These are phyloP conservation scores for Branchellion lobata DNA, from an alignment of 2,888 invertebrate genomes.

Conservation along the genomic window DNA sequence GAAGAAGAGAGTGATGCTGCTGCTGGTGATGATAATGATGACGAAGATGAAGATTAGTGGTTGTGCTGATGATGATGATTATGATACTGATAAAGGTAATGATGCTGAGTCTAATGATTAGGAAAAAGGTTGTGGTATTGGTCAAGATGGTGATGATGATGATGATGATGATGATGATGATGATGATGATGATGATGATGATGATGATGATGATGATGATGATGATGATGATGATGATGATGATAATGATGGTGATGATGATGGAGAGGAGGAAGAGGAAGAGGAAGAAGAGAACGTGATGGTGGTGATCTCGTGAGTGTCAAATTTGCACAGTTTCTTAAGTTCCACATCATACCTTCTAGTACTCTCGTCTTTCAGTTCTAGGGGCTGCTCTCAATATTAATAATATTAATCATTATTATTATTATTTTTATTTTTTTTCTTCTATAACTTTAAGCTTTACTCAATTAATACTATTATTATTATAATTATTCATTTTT, in stretches of 20 bases:
- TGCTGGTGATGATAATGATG: background rate
- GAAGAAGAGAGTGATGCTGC: background rate
- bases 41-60: too few species aligned
- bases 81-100: background rate
- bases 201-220: constrained; percentile 21
- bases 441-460: too few species aligned
- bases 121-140: too few species aligned
- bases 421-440: too few species aligned
- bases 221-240: constrained; percentile 11
- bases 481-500: too few species aligned
- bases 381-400: too few species aligned
- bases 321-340: too few species aligned
- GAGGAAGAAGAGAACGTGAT: background rate
- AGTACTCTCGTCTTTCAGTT: too few species aligned
- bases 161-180: constrained; percentile 11
- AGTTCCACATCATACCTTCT: too few species aligned
- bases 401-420: too few species aligned
- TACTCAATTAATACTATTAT: too few species aligned
- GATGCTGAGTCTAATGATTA: background rate
- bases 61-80: too few species aligned
- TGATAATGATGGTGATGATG: constrained; percentile 10
- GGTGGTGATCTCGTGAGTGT: background rate
- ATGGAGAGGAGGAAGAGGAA: background rate
- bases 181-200: constrained; percentile 26
- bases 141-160: constrained; percentile 23